Conservation (phyloP, 2,113 vertebrate species). For the Galemys pyrenaicus region DNA sequence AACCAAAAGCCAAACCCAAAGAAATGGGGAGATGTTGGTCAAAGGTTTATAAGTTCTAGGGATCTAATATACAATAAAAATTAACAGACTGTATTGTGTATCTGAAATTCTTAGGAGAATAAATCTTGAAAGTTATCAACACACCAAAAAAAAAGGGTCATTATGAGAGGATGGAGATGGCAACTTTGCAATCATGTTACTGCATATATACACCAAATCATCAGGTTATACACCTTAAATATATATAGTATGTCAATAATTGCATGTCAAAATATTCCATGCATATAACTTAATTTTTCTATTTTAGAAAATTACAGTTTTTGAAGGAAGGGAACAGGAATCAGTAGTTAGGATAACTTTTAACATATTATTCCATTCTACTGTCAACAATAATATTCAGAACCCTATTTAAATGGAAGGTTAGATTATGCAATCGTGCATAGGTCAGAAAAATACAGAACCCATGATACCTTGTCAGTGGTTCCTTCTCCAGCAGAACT, state of each 20-base stretch:
- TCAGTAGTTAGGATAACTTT: neutral
- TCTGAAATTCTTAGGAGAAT: neutral
- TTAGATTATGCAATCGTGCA: too few relatives aligned
- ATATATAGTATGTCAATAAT: neutral
- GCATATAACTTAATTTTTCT: neutral
- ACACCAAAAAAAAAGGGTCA: neutral
- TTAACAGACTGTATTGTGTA: neutral
- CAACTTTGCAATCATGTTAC: neutral
- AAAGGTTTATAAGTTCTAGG: neutral
- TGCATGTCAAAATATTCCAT: neutral
- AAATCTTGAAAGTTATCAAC: neutral
- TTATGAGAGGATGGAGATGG: neutral
- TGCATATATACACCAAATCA: neutral
- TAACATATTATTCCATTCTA: neutral
- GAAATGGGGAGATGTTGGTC: neutral
- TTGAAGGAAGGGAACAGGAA: neutral
- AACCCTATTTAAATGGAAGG: too few relatives aligned
- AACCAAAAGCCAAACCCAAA: neutral
- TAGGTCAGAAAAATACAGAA: neutral
- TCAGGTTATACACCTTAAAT: neutral
- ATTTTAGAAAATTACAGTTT: conserved; percentile 16
- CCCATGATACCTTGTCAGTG: too few relatives aligned
- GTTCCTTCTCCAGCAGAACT: too few relatives aligned
- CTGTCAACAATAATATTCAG: too few relatives aligned
- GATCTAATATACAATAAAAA: neutral